Conservation (phyloP, 2,113 vertebrate genomes). For the Ochotona curzoniae region DNA sequence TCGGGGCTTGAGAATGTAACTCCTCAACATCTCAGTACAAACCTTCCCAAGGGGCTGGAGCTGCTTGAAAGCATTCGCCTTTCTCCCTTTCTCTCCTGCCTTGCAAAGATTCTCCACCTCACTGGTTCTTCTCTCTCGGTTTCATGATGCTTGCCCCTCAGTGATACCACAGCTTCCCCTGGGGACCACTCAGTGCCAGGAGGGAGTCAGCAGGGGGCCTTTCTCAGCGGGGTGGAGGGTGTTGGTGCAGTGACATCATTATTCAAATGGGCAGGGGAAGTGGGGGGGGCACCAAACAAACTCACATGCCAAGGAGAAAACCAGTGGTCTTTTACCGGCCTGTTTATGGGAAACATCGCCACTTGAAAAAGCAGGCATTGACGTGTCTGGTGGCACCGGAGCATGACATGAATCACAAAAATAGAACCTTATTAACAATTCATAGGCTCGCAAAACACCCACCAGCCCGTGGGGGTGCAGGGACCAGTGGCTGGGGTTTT, state of each 20-base stretch:
- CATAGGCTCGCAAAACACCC: slow-evolving; percentile 52
- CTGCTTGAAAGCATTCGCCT: not conserved
- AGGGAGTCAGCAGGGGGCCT: slow-evolving; percentile 88
- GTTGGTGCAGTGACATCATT: slow-evolving; percentile 81
- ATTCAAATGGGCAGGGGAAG: slow-evolving; percentile 69
- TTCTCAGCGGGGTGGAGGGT: slow-evolving; percentile 90
- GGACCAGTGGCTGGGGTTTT: not conserved
- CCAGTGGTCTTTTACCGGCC: slow-evolving; percentile 76
- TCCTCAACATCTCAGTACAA: slow-evolving; percentile 16
- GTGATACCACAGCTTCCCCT: slow-evolving; percentile 84
- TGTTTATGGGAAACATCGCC: slow-evolving; percentile 78
- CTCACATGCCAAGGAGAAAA: slow-evolving; percentile 54
- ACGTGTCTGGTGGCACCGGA: slow-evolving; percentile 73
- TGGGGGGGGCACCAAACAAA: slow-evolving; percentile 55
- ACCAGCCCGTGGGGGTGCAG: not conserved
- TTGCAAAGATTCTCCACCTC: slow-evolving; percentile 46
- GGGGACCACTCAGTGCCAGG: not conserved
- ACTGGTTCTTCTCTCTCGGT: slow-evolving; percentile 70
- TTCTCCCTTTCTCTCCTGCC: slow-evolving; percentile 19
- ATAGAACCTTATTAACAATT: slow-evolving; percentile 73
- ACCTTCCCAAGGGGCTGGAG: not conserved
- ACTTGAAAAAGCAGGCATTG: slow-evolving; percentile 76
- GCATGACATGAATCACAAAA: slow-evolving; percentile 79
- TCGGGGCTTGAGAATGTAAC: not conserved
- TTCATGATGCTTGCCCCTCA: slow-evolving; percentile 75